A percentile compares a stretch with the other conserved stretches of the same genome.
Conservation (phyloP, 2,888 invertebrate species). For the Emmelina monodactyla region DNA sequence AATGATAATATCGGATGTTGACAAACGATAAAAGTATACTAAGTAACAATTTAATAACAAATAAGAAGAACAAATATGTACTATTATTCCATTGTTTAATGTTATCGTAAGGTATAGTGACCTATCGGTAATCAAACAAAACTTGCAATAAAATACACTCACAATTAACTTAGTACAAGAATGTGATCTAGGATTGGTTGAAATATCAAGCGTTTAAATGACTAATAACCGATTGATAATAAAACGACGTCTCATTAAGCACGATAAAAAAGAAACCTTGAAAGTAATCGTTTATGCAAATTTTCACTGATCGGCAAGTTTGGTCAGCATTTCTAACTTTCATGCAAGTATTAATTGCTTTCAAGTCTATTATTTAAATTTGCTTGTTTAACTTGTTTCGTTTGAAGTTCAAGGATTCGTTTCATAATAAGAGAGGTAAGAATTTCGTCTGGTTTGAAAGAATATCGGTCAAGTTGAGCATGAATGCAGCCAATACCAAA, state of each 20-base stretch:
- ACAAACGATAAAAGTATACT: no score
- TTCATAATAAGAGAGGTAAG: slow-evolving; percentile 2
- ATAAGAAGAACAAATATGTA: background rate
- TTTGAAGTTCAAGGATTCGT: slow-evolving; percentile 5
- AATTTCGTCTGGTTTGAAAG: slow-evolving; percentile 7
- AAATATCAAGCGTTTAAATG: no score
- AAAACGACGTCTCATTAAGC: background rate
- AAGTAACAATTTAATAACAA: no score
- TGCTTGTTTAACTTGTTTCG: background rate
- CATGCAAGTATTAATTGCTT: no score
- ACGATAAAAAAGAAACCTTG: background rate
- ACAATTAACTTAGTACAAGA: no score
- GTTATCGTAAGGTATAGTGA: no score
- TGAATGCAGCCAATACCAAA: background rate
- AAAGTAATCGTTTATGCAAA: background rate
- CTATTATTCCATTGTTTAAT: background rate
- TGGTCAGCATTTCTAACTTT: no score
- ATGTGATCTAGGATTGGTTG: no score
- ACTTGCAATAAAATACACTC: no score
- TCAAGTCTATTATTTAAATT: background rate
- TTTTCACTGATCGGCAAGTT: background rate
- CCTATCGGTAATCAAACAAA: no score
- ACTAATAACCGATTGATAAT: background rate
- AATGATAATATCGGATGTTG: no score
- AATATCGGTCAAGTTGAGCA: slow-evolving; percentile 6